A percentile compares a stretch with the other conserved stretches of the same genome.
Conservation (phyloP, 2,113 vertebrate species). For the Hoplias malabaricus region DNA sequence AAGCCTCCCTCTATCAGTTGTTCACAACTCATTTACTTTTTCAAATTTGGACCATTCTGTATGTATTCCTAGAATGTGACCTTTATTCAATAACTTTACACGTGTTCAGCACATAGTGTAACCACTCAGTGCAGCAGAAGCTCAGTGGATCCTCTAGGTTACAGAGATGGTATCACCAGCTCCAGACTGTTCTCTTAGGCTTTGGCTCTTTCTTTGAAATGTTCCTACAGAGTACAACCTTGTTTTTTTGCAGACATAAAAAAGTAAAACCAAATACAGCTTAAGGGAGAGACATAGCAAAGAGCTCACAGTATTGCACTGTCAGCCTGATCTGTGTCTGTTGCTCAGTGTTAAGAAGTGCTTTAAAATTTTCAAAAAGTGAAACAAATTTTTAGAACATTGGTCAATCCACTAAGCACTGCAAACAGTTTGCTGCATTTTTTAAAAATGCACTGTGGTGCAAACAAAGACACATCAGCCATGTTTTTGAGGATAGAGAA, state of each 20-base stretch:
- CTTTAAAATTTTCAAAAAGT: background rate
- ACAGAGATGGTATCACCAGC: background rate
- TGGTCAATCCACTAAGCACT: background rate
- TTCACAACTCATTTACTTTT: background rate
- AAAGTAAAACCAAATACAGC: background rate
- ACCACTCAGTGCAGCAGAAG: background rate
- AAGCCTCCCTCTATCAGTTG: background rate
- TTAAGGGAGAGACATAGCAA: conserved; percentile 1
- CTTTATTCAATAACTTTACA: background rate
- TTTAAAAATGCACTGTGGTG: background rate
- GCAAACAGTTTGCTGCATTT: background rate
- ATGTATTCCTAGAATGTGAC: background rate
- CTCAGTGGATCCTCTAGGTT: conserved; percentile 8
- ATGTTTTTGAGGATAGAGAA: conserved; percentile 3
- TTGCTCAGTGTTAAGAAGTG: conserved; percentile 15
- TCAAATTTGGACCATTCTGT: background rate
- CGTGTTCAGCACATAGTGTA: background rate
- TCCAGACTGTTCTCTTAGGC: background rate
- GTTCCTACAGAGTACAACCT: background rate
- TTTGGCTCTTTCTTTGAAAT: background rate
- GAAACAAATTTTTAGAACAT: background rate
- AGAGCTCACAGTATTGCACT: conserved; percentile 2
- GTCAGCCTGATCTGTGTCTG: background rate
- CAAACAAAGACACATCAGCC: conserved; percentile 14
- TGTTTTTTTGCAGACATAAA: background rate